Evolutionary conservation across 2,888 invertebrate species (phyloP).

Genomic region (Prenolepis imparis): DNA sequence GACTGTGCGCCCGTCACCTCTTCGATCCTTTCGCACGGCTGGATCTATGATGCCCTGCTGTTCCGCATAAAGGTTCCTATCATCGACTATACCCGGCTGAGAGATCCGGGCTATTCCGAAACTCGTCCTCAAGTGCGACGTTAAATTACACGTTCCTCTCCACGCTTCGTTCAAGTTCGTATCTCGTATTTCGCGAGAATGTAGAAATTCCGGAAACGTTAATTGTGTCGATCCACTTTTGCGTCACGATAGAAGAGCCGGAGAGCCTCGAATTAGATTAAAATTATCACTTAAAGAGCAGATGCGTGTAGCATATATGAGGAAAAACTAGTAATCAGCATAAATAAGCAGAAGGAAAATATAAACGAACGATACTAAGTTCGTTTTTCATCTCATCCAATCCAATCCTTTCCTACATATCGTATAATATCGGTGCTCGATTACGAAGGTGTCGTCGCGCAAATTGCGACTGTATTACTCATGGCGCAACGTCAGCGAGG

Average conservation of each 20-base stretch:
- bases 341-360: neutral
- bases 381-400: neutral
- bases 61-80: constrained; percentile 56
- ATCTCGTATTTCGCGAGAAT: constrained; percentile 37
- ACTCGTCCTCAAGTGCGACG: constrained; percentile 50
- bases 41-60: constrained; percentile 78
- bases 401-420: neutral
- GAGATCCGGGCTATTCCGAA: constrained; percentile 54
- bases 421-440: neutral
- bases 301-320: neutral
- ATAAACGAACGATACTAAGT: neutral
- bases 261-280: neutral
- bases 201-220: constrained; percentile 24
- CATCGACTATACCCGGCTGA: constrained; percentile 50
- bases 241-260: neutral
- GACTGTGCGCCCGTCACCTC: constrained; percentile 77
- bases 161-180: constrained; percentile 34
- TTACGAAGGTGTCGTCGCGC: constrained; percentile 30
- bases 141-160: constrained; percentile 57
- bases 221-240: constrained; percentile 19
- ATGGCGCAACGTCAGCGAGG: constrained; percentile 71
- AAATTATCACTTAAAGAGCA: neutral
- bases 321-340: neutral
- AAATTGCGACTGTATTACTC: constrained; percentile 52
- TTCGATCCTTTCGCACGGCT: constrained; percentile 78